These are phyloP conservation scores for Nylanderia fulva DNA, from an alignment of 1,140 invertebrate genomes.

Conservation along the genomic window DNA sequence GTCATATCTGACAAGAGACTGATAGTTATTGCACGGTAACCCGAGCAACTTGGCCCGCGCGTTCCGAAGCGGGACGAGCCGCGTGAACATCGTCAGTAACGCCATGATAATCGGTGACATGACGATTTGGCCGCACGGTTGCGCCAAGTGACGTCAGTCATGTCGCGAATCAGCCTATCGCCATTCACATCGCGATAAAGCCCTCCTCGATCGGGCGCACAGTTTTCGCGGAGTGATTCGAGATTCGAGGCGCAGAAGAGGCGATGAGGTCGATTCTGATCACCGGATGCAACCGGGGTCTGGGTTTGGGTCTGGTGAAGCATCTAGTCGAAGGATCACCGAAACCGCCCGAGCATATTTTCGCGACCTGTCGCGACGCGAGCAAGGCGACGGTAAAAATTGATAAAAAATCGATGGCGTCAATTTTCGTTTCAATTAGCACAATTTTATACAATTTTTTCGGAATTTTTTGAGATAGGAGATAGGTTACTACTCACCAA, in stretches of 20 bases:
- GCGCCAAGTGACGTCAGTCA: constrained; percentile 66
- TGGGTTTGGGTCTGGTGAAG: constrained; percentile 94
- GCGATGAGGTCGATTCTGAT: constrained; percentile 92
- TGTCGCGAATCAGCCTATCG: too few relatives aligned
- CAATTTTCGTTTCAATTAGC: too few relatives aligned
- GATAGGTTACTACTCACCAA: constrained; percentile 80
- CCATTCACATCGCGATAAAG: too few relatives aligned
- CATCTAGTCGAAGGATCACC: constrained; percentile 85
- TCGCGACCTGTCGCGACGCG: constrained; percentile 91
- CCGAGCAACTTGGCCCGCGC: constrained; percentile 72
- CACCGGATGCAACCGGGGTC: constrained; percentile 95
- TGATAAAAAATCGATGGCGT: too few relatives aligned
- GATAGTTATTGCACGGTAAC: constrained; percentile 34
- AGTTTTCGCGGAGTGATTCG: too few relatives aligned
- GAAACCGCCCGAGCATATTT: constrained; percentile 88
- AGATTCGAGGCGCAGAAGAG: too few relatives aligned
- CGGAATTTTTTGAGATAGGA: too few relatives aligned
- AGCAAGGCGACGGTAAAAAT: constrained; percentile 88
- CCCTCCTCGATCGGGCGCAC: too few relatives aligned
- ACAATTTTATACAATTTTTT: too few relatives aligned
- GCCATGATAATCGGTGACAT: constrained; percentile 75
- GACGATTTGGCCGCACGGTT: constrained; percentile 19
- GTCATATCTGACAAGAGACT: constrained; percentile 48
- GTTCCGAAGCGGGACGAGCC: constrained; percentile 73
- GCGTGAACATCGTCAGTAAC: constrained; percentile 78